phyloP scores from a whole-genome alignment of 2,797 vertebrate genomes.

The Aulostomus chinensis region DNA sequence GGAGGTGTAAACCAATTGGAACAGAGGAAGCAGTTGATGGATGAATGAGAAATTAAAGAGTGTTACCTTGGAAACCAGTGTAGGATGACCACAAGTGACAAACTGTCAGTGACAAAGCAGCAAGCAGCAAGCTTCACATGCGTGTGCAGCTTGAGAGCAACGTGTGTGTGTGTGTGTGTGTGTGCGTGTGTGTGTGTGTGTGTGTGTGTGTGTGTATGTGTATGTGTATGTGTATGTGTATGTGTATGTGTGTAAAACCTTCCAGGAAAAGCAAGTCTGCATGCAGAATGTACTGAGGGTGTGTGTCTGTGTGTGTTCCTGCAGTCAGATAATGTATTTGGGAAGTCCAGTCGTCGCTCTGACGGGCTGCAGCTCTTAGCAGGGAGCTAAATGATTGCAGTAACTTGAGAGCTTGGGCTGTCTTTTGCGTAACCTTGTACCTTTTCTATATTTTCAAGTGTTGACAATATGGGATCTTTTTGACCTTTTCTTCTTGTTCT shows the following conservation, averaged over 20 bases:
- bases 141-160: too few species aligned
- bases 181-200: slow-evolving; percentile 17
- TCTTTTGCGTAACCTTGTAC: neutral
- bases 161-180: neutral
- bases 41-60: too few species aligned
- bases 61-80: too few species aligned
- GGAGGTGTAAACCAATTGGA: too few species aligned
- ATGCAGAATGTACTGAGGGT: slow-evolving; percentile 13
- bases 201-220: slow-evolving; percentile 11
- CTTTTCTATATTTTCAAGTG: neutral
- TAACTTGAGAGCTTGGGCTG: too few species aligned
- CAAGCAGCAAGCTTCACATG: too few species aligned
- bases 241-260: slow-evolving; percentile 25
- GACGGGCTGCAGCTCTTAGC: too few species aligned
- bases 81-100: too few species aligned
- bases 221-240: neutral
- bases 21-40: too few species aligned
- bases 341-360: too few species aligned
- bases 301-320: slow-evolving; percentile 32
- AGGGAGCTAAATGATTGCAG: slow-evolving; percentile 13
- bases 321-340: slow-evolving; percentile 55
- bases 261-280: slow-evolving; percentile 43
- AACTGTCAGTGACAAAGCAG: too few species aligned
- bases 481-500: too few species aligned
- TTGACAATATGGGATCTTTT: neutral